These are phyloP conservation scores for Struthio camelus DNA, from an alignment of 2,113 vertebrate genomes.

Conservation along the genomic window DNA sequence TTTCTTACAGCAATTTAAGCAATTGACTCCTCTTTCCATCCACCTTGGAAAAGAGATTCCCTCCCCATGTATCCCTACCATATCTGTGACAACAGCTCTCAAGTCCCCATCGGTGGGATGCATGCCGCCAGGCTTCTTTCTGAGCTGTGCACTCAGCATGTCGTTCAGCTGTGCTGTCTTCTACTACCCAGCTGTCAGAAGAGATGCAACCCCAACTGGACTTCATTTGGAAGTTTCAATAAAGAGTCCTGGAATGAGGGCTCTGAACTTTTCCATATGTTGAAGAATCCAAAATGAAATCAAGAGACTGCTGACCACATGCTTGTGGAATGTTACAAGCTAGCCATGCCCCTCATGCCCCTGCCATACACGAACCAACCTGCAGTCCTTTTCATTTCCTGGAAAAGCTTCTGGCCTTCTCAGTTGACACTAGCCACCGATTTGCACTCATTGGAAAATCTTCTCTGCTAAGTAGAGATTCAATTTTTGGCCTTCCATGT, in stretches of 20 bases:
- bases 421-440: rapidly evolving
- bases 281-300: background rate
- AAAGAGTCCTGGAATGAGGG: background rate
- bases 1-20: background rate
- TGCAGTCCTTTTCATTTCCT: rapidly evolving
- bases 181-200: background rate
- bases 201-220: background rate
- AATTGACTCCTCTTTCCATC: background rate
- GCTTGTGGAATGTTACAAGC: background rate
- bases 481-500: background rate
- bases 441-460: background rate
- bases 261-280: background rate
- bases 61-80: too few species aligned
- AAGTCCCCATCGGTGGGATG: background rate
- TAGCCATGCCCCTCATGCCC: background rate
- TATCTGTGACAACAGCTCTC: too few species aligned
- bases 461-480: background rate
- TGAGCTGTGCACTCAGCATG: background rate
- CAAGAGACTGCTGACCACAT: background rate
- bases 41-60: background rate
- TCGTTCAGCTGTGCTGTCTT: background rate
- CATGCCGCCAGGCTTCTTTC: background rate
- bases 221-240: background rate
- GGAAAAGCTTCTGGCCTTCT: background rate
- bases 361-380: rapidly evolving